Percentiles rank a stretch among this genome's conserved stretches.
These are phyloP conservation scores for Rhimphoctona megacephalus DNA, from an alignment of 2,888 invertebrate genomes.

Conservation along the genomic window DNA sequence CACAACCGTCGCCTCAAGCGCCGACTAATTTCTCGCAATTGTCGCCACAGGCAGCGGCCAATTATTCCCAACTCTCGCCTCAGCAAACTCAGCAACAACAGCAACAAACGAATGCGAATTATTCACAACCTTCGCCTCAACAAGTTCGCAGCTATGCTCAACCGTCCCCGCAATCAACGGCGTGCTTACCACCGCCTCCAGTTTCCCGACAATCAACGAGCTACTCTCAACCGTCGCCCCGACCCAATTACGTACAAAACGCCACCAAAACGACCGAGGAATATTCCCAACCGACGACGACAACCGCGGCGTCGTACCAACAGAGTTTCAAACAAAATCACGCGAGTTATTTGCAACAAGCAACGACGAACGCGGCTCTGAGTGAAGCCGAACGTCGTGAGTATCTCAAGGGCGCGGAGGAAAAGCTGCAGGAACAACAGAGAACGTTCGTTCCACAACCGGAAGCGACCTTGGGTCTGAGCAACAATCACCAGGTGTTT, in stretches of 20 bases:
- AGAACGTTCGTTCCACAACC: conserved; percentile 71
- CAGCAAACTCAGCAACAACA: conserved; percentile 85
- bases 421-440: conserved; percentile 76
- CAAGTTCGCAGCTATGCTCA: conserved; percentile 67
- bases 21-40: conserved; percentile 80
- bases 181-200: conserved; percentile 71
- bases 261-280: conserved; percentile 64
- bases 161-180: conserved; percentile 66
- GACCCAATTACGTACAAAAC: conserved; percentile 70
- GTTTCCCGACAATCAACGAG: conserved; percentile 67
- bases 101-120: conserved; percentile 76
- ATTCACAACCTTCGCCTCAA: conserved; percentile 75
- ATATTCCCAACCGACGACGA: conserved; percentile 61
- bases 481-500: conserved; percentile 79
- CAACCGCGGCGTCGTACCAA: conserved; percentile 70
- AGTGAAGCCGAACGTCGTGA: conserved; percentile 77
- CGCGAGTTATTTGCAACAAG: conserved; percentile 72
- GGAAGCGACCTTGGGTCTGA: conserved; percentile 75
- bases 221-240: conserved; percentile 76
- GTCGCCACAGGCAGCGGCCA: conserved; percentile 76
- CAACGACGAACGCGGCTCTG: conserved; percentile 68
- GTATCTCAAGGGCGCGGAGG: conserved; percentile 74
- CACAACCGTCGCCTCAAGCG: conserved; percentile 75
- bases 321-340: conserved; percentile 77
- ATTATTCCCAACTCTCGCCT: conserved; percentile 86